Evolutionary conservation across 2,888 invertebrate genomes (phyloP).

Genomic region (Drosophila bunnanda): DNA sequence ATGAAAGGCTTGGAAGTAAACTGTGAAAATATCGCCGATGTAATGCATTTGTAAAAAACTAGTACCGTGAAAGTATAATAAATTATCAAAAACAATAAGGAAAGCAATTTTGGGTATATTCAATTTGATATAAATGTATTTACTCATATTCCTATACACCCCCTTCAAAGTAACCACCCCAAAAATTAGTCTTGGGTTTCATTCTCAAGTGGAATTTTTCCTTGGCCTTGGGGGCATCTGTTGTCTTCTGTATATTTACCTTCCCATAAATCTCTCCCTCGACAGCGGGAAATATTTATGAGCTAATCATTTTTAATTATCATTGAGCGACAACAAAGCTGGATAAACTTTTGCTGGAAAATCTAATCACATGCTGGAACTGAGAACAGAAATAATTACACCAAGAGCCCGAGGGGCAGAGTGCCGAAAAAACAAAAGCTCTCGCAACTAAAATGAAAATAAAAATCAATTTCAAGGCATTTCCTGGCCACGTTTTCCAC

Average conservation of each 20-base stretch:
- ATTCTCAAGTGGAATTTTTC: slow-evolving; percentile 13
- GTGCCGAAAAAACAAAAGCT: slow-evolving; percentile 23
- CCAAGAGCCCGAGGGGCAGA: slow-evolving; percentile 13
- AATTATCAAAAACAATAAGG: neutral
- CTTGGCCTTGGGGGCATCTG: slow-evolving; percentile 20
- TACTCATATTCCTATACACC: neutral
- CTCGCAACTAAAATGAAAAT: slow-evolving; percentile 66
- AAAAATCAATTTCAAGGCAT: slow-evolving; percentile 70
- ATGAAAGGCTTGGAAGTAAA: slow-evolving; percentile 9
- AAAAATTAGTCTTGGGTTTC: neutral
- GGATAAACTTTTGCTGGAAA: slow-evolving; percentile 42
- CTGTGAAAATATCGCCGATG: slow-evolving; percentile 25
- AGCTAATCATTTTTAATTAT: slow-evolving; percentile 74
- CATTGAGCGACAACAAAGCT: slow-evolving; percentile 53
- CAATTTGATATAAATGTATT: neutral
- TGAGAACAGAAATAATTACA: slow-evolving; percentile 64
- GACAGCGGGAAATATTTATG: slow-evolving; percentile 63
- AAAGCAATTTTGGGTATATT: neutral
- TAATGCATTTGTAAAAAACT: slow-evolving; percentile 16
- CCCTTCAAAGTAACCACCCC: slow-evolving; percentile 11
- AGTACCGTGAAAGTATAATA: neutral
- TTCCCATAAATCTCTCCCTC: slow-evolving; percentile 36
- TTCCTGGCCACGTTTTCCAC: slow-evolving; percentile 59
- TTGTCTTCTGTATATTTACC: slow-evolving; percentile 12
- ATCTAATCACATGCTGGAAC: slow-evolving; percentile 59